phyloP scores from a whole-genome alignment of 1,140 invertebrate genomes.

The Gonatopus flavifemur region DNA sequence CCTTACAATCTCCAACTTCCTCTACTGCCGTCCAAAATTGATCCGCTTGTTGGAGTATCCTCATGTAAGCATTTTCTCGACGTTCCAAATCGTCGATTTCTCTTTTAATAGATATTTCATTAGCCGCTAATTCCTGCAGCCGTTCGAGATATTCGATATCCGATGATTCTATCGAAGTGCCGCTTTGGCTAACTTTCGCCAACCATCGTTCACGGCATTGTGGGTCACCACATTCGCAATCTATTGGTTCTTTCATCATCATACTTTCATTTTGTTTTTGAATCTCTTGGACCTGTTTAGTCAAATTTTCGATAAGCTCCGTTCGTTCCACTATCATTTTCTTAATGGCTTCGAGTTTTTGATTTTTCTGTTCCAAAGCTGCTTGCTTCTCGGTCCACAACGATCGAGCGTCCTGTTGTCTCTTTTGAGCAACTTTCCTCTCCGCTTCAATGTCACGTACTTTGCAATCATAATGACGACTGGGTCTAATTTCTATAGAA shows the following conservation, averaged over 20 bases:
- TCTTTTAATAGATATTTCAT: conserved; percentile 47
- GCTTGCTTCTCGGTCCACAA: conserved; percentile 33
- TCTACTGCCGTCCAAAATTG: conserved; percentile 74
- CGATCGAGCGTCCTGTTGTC: conserved; percentile 33
- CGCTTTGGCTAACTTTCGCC: conserved; percentile 28
- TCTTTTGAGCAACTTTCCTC: conserved; percentile 33
- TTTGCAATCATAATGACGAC: conserved; percentile 36
- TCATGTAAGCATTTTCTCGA: conserved; percentile 68
- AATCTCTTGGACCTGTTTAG: conserved; percentile 11
- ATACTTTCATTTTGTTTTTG: neutral
- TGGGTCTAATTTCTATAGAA: no score
- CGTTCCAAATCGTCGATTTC: conserved; percentile 67
- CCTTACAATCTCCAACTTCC: conserved; percentile 66
- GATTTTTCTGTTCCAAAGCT: conserved; percentile 19
- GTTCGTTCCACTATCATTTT: conserved; percentile 23
- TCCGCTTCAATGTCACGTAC: conserved; percentile 41
- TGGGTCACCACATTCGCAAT: conserved; percentile 31
- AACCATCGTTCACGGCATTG: conserved; percentile 25
- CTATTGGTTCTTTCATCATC: neutral
- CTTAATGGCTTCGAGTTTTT: conserved; percentile 27
- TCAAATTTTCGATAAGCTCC: conserved; percentile 21
- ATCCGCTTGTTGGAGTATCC: conserved; percentile 73
- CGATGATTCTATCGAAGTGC: conserved; percentile 33
- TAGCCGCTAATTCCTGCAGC: conserved; percentile 41
- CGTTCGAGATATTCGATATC: conserved; percentile 41